Base-by-base conservation (phyloP, 2,888 invertebrate genomes). In the Amphimallon solstitiale region DNA sequence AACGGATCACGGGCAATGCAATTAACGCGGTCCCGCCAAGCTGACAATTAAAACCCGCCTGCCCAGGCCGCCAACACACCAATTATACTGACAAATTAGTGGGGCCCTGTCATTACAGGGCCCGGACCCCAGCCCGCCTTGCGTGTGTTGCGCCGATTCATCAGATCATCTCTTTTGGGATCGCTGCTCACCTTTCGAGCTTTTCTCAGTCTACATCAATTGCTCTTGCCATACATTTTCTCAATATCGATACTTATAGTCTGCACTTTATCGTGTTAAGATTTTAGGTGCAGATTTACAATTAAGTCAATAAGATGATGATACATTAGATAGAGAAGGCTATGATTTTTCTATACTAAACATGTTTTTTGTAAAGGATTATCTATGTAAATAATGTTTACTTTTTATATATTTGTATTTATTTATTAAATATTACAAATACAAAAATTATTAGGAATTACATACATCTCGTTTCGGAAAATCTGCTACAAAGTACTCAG, bases 1-100 rank as follows among this genome's bases (percentile, higher is more conserved):
- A 29, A 15, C 45, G 43, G 43, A 70, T 67, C 68, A 61, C 70
- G 72, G 72, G 72, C 72, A 73, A 74, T 69, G 77, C 78, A 79
- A 80, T 80, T 80, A 80, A 78, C 79, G 74, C 76, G 74, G 75
- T 59, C 43, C 77, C 76, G 74, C 77, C 78, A 74, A 76, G 74
- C 77, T 77, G 77, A 78, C 79, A 80, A 80, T 80, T 80, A 80
- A 79, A 80, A 79, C 76, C 77, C 76, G 77, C 77, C 78, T 75
- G 76, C 73, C 72, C 68, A 71, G 56, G 73, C 76, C 77, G 77
- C 78, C 78, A 77, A 79, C 79, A 77, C 77, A 76, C 78, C 78
- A 79, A 79, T 79, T 79, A 79, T 77, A 72, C 79, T 79, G 79
- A 80, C 79, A 80, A 79, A 80, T 79, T 80, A 79, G 79, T 79